phyloP scores from a whole-genome alignment of 2,888 invertebrate genomes.

The Agriopis leucophaearia region DNA sequence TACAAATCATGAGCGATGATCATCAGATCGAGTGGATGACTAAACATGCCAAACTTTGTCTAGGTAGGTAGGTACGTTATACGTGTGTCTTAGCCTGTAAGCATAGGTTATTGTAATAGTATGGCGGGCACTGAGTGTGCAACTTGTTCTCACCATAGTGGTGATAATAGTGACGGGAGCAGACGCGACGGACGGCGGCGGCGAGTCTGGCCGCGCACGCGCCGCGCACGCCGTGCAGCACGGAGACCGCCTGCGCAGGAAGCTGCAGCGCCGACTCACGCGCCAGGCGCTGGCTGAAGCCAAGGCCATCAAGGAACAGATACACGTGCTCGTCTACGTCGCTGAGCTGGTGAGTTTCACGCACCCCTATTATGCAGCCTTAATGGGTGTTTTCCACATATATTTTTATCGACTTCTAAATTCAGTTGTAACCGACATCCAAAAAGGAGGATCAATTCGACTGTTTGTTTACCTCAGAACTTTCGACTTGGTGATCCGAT shows the following conservation, averaged over 20 bases:
- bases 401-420: no score
- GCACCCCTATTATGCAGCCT: no score
- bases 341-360: slow-evolving; percentile 89
- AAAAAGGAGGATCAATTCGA: no score
- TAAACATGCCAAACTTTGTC: no score
- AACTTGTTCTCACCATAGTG: slow-evolving; percentile 63
- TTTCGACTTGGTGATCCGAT: no score
- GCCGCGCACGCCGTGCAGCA: slow-evolving; percentile 92
- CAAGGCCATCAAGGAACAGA: slow-evolving; percentile 92
- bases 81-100: background rate
- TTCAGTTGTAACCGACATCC: no score
- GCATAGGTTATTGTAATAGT: background rate
- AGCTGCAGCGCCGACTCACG: slow-evolving; percentile 91
- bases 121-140: background rate
- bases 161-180: slow-evolving; percentile 79
- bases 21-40: no score
- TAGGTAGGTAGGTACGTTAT: background rate
- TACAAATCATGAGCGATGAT: no score
- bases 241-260: slow-evolving; percentile 91
- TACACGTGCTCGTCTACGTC: slow-evolving; percentile 91
- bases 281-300: slow-evolving; percentile 92
- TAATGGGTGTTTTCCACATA: no score
- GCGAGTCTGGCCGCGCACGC: slow-evolving; percentile 81
- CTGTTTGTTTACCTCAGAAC: no score
- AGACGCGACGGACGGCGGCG: slow-evolving; percentile 61